Base-by-base conservation (phyloP, 2,888 invertebrate species). In the Pristionchus arcanus region DNA sequence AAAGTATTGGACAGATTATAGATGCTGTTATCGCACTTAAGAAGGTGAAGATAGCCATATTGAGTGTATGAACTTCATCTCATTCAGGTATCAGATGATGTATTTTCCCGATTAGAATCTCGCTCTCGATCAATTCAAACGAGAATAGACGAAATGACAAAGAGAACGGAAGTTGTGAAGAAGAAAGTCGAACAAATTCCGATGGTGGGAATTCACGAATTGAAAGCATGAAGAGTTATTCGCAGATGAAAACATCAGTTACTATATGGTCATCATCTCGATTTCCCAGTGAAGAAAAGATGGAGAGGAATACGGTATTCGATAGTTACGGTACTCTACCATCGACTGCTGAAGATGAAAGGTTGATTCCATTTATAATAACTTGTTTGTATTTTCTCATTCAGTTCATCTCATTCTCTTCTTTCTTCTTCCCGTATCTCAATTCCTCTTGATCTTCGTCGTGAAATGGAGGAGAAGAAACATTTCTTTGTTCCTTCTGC, bases 1-100 rank as follows among this genome's bases (percentile, higher is more conserved):
- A 93, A 71, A 90, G 92, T 16, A 87, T 91, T 25, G 90, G 90
- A 55, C 87, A 91, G 31, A 90, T 91, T 49, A 59, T 91, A 16
- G 90, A 92, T 66, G 83, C 92, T n/a, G n/a, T 88, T 28, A 31
- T 37, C 15, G 59, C 55, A 55, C 59, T 85, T 16, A 85, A 34
- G 16, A 83, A 83, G 83, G 83, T 83, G 19, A 53, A 21, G 49
- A 53, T 83, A 19, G 19, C 15, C n/a, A 16, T 4, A 83, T 49
- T 53, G 4, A 28, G 53, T 49, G 83, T 11, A 19, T 53, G n/a
- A 21, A 21, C 28, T 34, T 3, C 4, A 53, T 83, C 49, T 21
- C 63, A 15, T 85, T 59, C 9, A 85, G 85, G 63, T 85, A 21
- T 87, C 87, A 25, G 87, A 71, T 28, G 71, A 87, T 16, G 87